Conservation (phyloP, 2,888 invertebrate genomes). For the Boloria selene region DNA sequence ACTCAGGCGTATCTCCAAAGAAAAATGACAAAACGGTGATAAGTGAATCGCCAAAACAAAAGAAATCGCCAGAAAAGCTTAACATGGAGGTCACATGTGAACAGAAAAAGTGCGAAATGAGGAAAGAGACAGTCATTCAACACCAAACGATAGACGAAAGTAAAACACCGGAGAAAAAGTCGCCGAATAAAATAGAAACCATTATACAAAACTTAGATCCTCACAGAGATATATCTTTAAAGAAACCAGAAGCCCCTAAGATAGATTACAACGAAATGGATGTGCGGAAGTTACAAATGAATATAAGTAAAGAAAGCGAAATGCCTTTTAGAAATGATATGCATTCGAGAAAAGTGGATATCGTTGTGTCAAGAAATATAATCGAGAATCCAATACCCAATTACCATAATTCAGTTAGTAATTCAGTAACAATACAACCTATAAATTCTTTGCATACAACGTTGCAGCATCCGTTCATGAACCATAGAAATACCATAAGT, state of each 20-base stretch:
- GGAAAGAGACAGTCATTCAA: slow-evolving; percentile 77
- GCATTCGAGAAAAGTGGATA: slow-evolving; percentile 67
- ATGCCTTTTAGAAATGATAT: slow-evolving; percentile 66
- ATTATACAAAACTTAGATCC: slow-evolving; percentile 69
- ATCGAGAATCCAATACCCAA: slow-evolving; percentile 65
- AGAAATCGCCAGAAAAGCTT: slow-evolving; percentile 61
- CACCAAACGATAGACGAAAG: slow-evolving; percentile 67
- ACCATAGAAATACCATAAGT: slow-evolving; percentile 60
- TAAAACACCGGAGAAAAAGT: slow-evolving; percentile 64
- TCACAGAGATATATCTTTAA: slow-evolving; percentile 61
- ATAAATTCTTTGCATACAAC: slow-evolving; percentile 61
- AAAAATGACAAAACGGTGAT: slow-evolving; percentile 63
- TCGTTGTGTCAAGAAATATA: slow-evolving; percentile 67
- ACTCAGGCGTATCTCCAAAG: slow-evolving; percentile 57
- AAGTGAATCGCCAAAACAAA: slow-evolving; percentile 63
- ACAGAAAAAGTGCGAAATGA: slow-evolving; percentile 65
- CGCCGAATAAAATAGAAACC: slow-evolving; percentile 69
- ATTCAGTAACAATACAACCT: slow-evolving; percentile 74
- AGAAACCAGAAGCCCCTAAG: slow-evolving; percentile 64
- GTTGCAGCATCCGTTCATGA: slow-evolving; percentile 64
- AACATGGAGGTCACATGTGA: slow-evolving; percentile 52
- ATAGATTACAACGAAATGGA: slow-evolving; percentile 67
- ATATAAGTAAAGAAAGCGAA: slow-evolving; percentile 64
- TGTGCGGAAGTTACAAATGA: slow-evolving; percentile 55
- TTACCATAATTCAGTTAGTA: slow-evolving; percentile 64